Base-by-base conservation (phyloP, 1,140 invertebrate species). In the Agrypnia vestita region DNA sequence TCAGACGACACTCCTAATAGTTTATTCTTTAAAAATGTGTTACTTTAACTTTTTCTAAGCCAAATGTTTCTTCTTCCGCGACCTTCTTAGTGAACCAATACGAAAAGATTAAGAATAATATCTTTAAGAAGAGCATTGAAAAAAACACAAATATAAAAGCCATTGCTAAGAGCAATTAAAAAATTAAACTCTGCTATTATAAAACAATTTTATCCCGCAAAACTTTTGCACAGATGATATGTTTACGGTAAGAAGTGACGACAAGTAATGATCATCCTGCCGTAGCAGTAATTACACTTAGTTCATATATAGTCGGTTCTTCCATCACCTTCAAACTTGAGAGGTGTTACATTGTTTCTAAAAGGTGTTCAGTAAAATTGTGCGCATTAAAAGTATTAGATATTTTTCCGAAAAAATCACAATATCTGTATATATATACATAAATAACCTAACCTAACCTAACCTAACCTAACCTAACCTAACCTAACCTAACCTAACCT, bases 81-180 rank as follows among this genome's bases (percentile, higher is more conserved):
- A 25, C 1, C 47, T 78, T 78, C 25, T 62, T 69, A 0, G 76
- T 78, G 49, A 78, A 78, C 76, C 76, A 78, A n/a, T 53, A 44
- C 13, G 76, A 78, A 47, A 72, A 71, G 8, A 51, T 21, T 44
- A 78, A 59, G 55, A 78, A 78, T 9, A 62, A 8, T 4, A 69
- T 25, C n/a, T 78, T 53, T 7, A 78, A 53, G 4, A 69, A 6
- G 3, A 78, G n/a, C 76, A 78, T 55, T 25, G 64, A 69, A 11
- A 78, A 17, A 35, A 78, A 78, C 19, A 78, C 76, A 51, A 71
- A 71, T 13, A 71, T 51, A 17, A 78, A 78, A 17, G 44, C 67
- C 76, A 78, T 78, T 12, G 10, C 25, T 35, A 3, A 35, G 25
- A 35, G 25, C 25, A 35, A 6, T 35, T 6, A 35, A 35, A 35